These are phyloP conservation scores for Platerodrilus igneus DNA, from an alignment of 2,888 invertebrate genomes.

Conservation along the genomic window DNA sequence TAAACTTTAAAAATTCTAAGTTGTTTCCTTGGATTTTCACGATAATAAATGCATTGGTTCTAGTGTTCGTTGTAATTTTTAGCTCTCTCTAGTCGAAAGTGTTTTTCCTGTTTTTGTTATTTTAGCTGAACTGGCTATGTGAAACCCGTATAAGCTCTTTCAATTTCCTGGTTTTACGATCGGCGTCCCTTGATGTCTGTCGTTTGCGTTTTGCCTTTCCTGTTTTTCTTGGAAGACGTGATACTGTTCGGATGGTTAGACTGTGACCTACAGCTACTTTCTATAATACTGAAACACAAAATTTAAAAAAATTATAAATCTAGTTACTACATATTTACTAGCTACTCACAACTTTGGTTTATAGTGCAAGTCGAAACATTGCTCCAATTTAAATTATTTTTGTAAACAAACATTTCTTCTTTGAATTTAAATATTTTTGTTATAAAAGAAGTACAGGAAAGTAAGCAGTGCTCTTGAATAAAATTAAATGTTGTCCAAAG, in stretches of 20 bases:
- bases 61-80: too few species aligned
- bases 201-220: conserved; percentile 38
- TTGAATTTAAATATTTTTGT: not conserved
- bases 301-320: too few species aligned
- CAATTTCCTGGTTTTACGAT: conserved; percentile 39
- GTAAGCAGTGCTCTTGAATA: too few species aligned
- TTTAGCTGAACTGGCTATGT: conserved; percentile 34
- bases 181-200: conserved; percentile 35
- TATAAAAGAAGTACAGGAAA: not conserved
- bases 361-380: too few species aligned
- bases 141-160: conserved; percentile 37
- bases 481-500: too few species aligned
- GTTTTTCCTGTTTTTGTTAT: conserved; percentile 34
- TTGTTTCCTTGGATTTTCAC: conserved; percentile 25
- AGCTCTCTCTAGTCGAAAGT: conserved; percentile 20
- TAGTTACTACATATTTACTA: too few species aligned
- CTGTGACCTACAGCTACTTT: conserved; percentile 27
- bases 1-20: conserved; percentile 16
- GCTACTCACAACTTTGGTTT: too few species aligned
- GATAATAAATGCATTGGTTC: too few species aligned
- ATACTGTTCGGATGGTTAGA: conserved; percentile 32
- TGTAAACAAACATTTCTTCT: too few species aligned
- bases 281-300: conserved; percentile 6
- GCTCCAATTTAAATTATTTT: too few species aligned
- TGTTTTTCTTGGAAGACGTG: conserved; percentile 36